Evolutionary conservation across 1,140 invertebrate genomes (phyloP).

Genomic region (Drosophila kanapiae): DNA sequence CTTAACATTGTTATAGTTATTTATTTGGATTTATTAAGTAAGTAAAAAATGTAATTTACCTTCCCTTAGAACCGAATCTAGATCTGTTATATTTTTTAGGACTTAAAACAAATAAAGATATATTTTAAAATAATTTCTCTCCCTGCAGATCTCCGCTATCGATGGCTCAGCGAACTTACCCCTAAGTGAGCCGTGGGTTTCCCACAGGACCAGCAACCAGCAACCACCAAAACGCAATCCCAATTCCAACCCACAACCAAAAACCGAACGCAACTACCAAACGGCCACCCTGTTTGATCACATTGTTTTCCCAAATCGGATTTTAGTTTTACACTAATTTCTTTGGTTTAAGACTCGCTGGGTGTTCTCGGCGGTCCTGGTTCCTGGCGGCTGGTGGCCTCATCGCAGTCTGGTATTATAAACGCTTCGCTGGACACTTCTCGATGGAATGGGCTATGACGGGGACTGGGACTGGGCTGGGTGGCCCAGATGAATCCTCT

Average conservation of each 20-base stretch:
- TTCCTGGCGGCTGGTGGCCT: conserved; percentile 29
- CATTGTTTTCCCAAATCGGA: conserved; percentile 85
- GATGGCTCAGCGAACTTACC: conserved; percentile 53
- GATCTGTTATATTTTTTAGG: too few species aligned
- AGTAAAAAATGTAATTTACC: too few species aligned
- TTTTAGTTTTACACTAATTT: conserved; percentile 85
- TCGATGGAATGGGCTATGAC: conserved; percentile 15
- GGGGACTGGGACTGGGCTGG: conserved; percentile 12
- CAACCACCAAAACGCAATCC: conserved; percentile 37
- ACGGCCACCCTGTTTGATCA: conserved; percentile 58
- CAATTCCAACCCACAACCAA: conserved; percentile 20
- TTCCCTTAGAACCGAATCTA: too few species aligned
- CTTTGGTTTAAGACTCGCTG: conserved; percentile 83
- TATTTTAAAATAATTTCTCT: background rate
- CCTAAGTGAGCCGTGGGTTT: conserved; percentile 67
- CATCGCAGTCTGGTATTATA: conserved; percentile 69
- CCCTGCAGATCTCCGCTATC: conserved; percentile 28
- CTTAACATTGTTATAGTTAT: too few species aligned
- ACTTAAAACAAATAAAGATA: too few species aligned
- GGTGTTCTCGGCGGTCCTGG: background rate
- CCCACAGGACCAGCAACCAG: conserved; percentile 66
- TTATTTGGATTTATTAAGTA: too few species aligned
- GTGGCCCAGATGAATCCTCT: conserved; percentile 74
- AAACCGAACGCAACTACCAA: conserved; percentile 21
- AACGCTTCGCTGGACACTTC: conserved; percentile 79